These are phyloP conservation scores for Macroteleia sp. DNA, from an alignment of 2,888 invertebrate species.

Conservation along the genomic window DNA sequence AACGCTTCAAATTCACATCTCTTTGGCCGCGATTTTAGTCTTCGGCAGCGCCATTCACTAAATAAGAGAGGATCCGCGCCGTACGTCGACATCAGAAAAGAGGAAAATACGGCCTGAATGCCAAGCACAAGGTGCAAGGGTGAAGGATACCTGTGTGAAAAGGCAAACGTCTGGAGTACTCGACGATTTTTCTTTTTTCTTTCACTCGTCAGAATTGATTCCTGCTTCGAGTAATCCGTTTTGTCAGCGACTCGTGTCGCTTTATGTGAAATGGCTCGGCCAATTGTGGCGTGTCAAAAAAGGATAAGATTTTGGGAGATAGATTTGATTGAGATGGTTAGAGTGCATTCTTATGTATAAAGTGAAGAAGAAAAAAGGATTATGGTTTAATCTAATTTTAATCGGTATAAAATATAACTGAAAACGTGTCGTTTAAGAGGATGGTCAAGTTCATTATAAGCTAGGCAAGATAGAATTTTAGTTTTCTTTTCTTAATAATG, in stretches of 20 bases:
- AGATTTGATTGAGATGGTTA: no score
- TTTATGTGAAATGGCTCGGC: conserved; percentile 16
- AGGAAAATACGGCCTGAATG: conserved; percentile 38
- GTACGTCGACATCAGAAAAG: conserved; percentile 24
- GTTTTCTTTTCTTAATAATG: no score
- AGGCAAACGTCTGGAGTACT: conserved; percentile 43
- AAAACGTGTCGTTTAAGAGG: no score
- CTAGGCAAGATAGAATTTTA: no score
- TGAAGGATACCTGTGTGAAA: conserved; percentile 58
- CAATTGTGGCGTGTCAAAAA: conserved; percentile 4
- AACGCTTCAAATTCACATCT: conserved; percentile 81
- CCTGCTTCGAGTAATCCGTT: conserved; percentile 47
- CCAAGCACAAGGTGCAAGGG: conserved; percentile 38
- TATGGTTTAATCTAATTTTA: no score
- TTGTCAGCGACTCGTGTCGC: conserved; percentile 30
- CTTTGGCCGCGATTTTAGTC: conserved; percentile 78
- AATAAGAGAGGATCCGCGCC: conserved; percentile 32
- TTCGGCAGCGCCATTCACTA: conserved; percentile 38
- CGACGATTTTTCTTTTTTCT: conserved; percentile 10
- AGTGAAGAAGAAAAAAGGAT: no score
- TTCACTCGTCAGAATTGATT: conserved; percentile 43
- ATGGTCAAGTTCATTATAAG: no score
- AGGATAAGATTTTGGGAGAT: background rate
- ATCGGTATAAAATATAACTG: no score
- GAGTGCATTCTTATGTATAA: no score